A percentile compares a stretch with the other conserved stretches of the same genome.
These are phyloP conservation scores for Sinocyclocheilus rhinocerous DNA, from an alignment of 2,113 vertebrate genomes.

Conservation along the genomic window DNA sequence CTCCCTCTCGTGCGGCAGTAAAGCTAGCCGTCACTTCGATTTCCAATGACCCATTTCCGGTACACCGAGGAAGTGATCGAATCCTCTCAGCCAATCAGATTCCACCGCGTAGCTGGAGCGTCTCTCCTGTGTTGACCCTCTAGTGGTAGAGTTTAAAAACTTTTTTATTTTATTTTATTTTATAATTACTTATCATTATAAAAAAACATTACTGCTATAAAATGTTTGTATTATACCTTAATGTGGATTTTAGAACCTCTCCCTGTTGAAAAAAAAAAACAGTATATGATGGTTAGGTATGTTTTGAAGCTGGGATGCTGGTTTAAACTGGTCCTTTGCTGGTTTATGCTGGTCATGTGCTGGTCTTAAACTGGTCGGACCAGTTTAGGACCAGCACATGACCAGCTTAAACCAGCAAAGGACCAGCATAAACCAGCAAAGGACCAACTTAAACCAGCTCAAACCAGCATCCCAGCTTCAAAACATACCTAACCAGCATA, in stretches of 20 bases:
- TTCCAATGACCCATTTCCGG: constrained; percentile 70
- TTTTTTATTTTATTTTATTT: neutral
- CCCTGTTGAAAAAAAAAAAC: no score
- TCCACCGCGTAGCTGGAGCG: constrained; percentile 65
- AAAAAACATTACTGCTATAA: neutral
- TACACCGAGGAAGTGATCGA: constrained; percentile 40
- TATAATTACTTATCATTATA: neutral
- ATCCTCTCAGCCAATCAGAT: constrained; percentile 66
- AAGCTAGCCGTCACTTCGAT: constrained; percentile 55
- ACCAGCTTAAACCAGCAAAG: no score
- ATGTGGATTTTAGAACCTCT: neutral
- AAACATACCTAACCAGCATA: no score
- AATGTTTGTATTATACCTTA: neutral
- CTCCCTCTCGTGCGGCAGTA: constrained; percentile 54
- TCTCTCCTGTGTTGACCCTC: neutral
- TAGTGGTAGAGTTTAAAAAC: neutral
- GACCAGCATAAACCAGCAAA: no score
- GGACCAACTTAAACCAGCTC: no score
- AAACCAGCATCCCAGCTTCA: no score
- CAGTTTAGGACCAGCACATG: no score
- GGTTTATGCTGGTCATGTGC: no score
- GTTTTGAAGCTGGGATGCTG: no score
- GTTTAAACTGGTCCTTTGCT: no score
- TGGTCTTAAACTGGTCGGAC: no score
- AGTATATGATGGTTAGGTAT: no score